These are phyloP conservation scores for Neolamprologus cancellatus DNA, from an alignment of 2,113 vertebrate species.

Conservation along the genomic window DNA sequence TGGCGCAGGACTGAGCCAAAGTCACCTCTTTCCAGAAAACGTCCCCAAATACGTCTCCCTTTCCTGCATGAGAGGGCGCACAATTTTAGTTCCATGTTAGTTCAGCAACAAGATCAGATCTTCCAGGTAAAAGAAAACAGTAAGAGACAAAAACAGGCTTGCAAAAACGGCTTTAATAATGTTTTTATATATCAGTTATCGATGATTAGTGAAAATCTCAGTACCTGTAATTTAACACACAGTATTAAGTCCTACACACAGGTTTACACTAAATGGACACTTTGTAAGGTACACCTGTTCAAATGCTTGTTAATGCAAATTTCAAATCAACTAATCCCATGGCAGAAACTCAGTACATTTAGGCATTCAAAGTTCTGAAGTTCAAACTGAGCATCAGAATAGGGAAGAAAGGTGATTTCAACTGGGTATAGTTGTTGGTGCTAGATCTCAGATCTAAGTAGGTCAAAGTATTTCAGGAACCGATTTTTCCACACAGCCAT, in stretches of 20 bases:
- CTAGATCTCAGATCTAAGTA: neutral
- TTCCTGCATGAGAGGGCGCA: slow-evolving; percentile 73
- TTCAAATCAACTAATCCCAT: neutral
- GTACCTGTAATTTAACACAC: neutral
- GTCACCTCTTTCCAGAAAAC: slow-evolving; percentile 98
- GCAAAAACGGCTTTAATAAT: neutral
- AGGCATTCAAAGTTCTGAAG: neutral
- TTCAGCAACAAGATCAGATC: neutral
- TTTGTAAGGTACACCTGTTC: neutral
- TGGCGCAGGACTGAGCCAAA: slow-evolving; percentile 93
- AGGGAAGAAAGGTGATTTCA: neutral
- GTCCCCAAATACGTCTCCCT: slow-evolving; percentile 97
- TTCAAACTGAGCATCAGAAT: neutral
- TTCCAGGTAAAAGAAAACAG: neutral
- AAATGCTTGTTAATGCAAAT: neutral
- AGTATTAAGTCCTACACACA: neutral
- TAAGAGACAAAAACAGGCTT: neutral
- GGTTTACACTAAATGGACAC: neutral
- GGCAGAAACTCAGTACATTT: neutral
- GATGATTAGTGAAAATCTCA: neutral
- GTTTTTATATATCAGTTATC: neutral
- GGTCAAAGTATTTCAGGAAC: neutral
- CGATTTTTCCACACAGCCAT: neutral
- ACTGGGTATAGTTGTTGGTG: neutral
- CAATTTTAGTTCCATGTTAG: neutral